Evolutionary conservation across 2,113 vertebrate genomes (phyloP).

Genomic region (Grus americana): DNA sequence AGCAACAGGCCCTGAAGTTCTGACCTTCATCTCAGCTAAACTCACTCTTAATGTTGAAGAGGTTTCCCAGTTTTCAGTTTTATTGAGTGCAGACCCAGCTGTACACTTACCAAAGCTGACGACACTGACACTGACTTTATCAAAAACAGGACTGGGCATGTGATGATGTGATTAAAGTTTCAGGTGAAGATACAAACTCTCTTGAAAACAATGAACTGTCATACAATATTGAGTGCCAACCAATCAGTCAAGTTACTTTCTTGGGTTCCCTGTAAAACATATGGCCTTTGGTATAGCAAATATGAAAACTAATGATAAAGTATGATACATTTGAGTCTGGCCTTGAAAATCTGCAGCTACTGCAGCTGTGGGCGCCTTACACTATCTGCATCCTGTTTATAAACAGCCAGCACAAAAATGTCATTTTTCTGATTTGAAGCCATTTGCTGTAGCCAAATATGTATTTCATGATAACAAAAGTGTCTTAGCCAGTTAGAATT

Average conservation of each 20-base stretch:
- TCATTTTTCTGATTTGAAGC: slow-evolving; percentile 38
- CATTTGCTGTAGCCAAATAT: slow-evolving; percentile 52
- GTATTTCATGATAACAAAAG: neutral
- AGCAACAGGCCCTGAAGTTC: neutral
- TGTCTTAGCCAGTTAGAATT: neutral
- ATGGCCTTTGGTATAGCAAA: slow-evolving; percentile 32
- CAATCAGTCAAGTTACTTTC: slow-evolving; percentile 12
- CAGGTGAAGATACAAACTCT: neutral
- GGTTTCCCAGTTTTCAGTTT: neutral
- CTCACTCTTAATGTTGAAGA: neutral
- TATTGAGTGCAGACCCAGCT: neutral
- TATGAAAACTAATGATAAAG: slow-evolving; percentile 32
- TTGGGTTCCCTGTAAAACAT: neutral
- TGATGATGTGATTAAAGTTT: slow-evolving; percentile 9
- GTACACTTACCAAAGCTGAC: neutral
- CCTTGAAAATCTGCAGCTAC: slow-evolving; percentile 49
- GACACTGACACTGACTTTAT: neutral
- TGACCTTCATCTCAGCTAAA: neutral
- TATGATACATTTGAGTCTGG: neutral
- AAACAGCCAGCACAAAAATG: slow-evolving; percentile 63
- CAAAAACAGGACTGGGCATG: neutral
- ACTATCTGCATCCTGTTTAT: slow-evolving; percentile 45
- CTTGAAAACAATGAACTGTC: slow-evolving; percentile 19
- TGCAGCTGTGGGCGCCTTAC: slow-evolving; percentile 28
- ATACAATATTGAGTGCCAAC: neutral